Evolutionary conservation across 2,113 vertebrate species (phyloP), one percentile per base, ranked within the genome.

Genomic region (Pterocles orientalis): DNA sequence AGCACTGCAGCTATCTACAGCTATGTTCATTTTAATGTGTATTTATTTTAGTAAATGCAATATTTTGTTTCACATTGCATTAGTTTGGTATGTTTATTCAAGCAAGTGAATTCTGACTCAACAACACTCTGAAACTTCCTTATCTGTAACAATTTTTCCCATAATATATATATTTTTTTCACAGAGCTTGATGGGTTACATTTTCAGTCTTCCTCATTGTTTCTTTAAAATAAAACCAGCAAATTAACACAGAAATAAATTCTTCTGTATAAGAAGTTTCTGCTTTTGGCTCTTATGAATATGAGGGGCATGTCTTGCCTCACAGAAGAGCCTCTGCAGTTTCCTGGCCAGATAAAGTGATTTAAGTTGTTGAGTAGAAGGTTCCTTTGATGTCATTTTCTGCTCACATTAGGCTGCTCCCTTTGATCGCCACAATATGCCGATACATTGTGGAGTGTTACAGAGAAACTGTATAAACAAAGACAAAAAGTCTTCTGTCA

Each of bases 21-120:
- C 80, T 96, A 33, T 79, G 72, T 89, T 84, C 45, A 96, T 96
- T 97, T 96, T 83, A 96, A 92, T 26, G 21, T 76, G 57, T 91
- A 95, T 97, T 98, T 98, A 97, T 97, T 98, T 97, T 97, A 95
- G 61, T 43, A 96, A 97, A 92, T 78, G 85, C 26, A 95, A 50
- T 88, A 95, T 96, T 95, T 97, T 96, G 58, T 92, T 97, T 96
- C 70, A 89, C 31, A 36, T 61, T 73, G 18, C 69, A 61, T 94
- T 96, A 81, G 94, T 95, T 95, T 97, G 77, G 23, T 36, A 58
- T 90, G 57, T 86, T 96, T 96, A 95, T 95, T 96, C 84, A 96
- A 91, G 89, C 36, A 91, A 94, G 48, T 71, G 69, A 97, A 95
- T 92, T 73, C 57, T 86, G 54, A 91, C 12, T 90, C 61, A 90